These are phyloP conservation scores for Drosophila sturtevanti DNA, from an alignment of 1,140 invertebrate species.

Conservation along the genomic window DNA sequence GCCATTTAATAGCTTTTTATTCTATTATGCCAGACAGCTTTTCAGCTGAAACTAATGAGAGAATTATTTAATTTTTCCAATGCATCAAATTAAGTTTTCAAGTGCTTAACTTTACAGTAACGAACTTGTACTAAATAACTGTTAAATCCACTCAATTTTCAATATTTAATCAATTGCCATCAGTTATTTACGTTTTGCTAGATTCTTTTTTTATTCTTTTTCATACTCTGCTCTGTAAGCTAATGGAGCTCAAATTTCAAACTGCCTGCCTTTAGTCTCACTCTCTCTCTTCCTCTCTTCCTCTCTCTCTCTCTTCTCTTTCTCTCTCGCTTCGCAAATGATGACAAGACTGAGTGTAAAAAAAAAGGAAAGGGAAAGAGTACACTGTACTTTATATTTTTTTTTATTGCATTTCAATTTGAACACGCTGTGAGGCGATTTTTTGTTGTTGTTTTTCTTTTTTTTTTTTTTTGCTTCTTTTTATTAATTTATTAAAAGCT, in stretches of 20 bases:
- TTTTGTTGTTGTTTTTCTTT: not conserved
- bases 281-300: not conserved
- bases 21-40: slow-evolving; percentile 22
- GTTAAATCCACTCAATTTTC: slow-evolving; percentile 34
- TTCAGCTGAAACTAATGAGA: not conserved
- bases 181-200: slow-evolving; percentile 25
- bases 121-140: not conserved
- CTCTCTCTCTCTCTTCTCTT: not conserved
- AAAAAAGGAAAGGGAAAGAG: slow-evolving; percentile 2
- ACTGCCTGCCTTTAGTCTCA: not conserved
- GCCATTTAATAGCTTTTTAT: slow-evolving; percentile 41
- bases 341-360: not conserved
- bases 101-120: slow-evolving; percentile 23
- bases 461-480: slow-evolving; percentile 36
- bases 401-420: slow-evolving; percentile 45
- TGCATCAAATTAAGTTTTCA: slow-evolving; percentile 4
- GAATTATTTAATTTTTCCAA: not conserved
- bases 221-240: slow-evolving; percentile 20
- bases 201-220: not conserved
- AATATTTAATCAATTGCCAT: slow-evolving; percentile 40
- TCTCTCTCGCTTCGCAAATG: not conserved
- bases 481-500: slow-evolving; percentile 80
- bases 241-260: slow-evolving; percentile 43
- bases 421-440: slow-evolving; percentile 19
- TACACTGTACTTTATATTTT: slow-evolving; percentile 50